These are phyloP conservation scores for Tinea pellionella DNA, from an alignment of 2,888 invertebrate genomes.

Conservation along the genomic window DNA sequence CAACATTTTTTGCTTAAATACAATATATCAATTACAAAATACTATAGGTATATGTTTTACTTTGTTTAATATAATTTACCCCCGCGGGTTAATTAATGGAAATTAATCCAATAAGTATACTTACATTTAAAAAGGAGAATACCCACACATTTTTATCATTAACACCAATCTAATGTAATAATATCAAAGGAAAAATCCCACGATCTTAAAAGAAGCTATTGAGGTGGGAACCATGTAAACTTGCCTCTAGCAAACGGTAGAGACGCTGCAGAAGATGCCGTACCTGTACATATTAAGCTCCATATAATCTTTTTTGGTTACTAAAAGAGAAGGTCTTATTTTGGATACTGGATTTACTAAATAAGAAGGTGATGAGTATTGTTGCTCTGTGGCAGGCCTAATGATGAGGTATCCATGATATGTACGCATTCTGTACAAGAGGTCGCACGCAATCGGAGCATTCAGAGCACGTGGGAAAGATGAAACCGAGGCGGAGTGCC, in stretches of 20 bases:
- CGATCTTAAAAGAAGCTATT: slow-evolving; percentile 45
- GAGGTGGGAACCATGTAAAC: slow-evolving; percentile 47
- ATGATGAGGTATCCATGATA: slow-evolving; percentile 34
- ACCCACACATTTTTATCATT: not conserved
- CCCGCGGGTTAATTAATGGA: not conserved
- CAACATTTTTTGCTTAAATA: slow-evolving; percentile 14
- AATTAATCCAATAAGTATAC: not conserved
- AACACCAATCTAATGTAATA: slow-evolving; percentile 5
- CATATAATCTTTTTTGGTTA: not conserved
- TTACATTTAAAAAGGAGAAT: not conserved
- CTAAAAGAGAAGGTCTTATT: not conserved
- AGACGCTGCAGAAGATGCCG: slow-evolving; percentile 52
- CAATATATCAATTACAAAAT: too few species aligned
- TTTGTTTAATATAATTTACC: too few species aligned
- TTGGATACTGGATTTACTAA: not conserved
- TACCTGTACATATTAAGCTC: not conserved
- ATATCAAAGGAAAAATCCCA: slow-evolving; percentile 42
- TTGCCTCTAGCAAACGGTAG: slow-evolving; percentile 53
- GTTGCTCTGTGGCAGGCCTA: slow-evolving; percentile 4
- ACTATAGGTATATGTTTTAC: slow-evolving; percentile 17
- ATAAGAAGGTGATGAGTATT: not conserved
- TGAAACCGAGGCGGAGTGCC: slow-evolving; percentile 50
- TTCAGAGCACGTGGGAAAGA: slow-evolving; percentile 66
- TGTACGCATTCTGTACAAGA: slow-evolving; percentile 29
- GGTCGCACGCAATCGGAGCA: slow-evolving; percentile 67